These are phyloP conservation scores for Brachionus paranguensis DNA, from an alignment of 1,140 invertebrate species.

Conservation along the genomic window DNA sequence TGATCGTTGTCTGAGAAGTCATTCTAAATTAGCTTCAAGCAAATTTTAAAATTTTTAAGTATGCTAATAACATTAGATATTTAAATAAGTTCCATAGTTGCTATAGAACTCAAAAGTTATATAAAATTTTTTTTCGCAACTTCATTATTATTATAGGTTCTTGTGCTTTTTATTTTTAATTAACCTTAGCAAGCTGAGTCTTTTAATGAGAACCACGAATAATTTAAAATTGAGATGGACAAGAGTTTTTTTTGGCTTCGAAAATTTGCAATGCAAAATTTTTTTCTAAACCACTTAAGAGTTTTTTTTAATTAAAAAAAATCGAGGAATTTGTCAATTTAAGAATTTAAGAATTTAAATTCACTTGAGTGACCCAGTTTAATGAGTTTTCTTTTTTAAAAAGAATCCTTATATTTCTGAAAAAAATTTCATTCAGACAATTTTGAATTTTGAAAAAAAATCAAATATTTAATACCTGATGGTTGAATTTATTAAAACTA, in stretches of 20 bases:
- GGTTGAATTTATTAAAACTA: no score
- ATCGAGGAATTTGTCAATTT: not conserved
- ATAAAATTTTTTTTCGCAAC: not conserved
- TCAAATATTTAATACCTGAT: not conserved
- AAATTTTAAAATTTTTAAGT: not conserved
- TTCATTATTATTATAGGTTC: not conserved
- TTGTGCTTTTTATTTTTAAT: not conserved
- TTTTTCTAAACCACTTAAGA: not conserved
- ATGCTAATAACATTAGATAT: not conserved
- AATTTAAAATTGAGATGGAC: not conserved
- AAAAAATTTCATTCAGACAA: not conserved
- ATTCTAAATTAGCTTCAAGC: not conserved
- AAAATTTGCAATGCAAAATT: not conserved
- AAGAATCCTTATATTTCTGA: not conserved
- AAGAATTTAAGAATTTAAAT: not conserved
- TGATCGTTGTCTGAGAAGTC: slow-evolving; percentile 10
- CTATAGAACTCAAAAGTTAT: not conserved
- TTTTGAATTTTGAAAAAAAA: not conserved
- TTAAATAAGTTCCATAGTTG: not conserved
- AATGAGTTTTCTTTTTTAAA: not conserved
- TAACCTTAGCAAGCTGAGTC: not conserved
- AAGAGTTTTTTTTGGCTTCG: not conserved
- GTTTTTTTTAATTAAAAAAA: not conserved
- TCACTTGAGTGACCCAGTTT: not conserved
- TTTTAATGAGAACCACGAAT: not conserved